These are phyloP conservation scores for Sitobion miscanthi DNA, from an alignment of 1,140 invertebrate genomes.

Conservation along the genomic window DNA sequence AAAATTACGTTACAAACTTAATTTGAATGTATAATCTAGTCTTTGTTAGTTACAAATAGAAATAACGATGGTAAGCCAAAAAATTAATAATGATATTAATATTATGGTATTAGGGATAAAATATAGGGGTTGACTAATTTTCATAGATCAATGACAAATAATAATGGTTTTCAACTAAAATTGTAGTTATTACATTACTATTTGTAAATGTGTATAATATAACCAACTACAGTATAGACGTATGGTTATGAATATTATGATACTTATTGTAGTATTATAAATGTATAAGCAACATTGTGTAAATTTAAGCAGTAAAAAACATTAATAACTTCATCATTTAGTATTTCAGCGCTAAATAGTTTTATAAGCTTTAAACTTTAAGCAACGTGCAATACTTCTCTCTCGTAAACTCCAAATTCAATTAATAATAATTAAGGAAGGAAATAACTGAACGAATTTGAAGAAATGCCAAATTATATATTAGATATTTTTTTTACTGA, in stretches of 20 bases:
- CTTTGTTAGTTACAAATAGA: background rate
- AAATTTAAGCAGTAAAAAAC: background rate
- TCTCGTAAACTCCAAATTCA: background rate
- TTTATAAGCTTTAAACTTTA: slow-evolving; percentile 2
- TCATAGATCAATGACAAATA: background rate
- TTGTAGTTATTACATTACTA: background rate
- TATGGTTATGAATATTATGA: background rate
- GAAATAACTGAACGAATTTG: background rate
- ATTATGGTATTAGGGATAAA: no score
- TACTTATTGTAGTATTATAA: background rate
- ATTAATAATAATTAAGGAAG: background rate
- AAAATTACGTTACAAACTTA: background rate
- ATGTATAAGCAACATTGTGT: background rate
- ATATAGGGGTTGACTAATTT: background rate
- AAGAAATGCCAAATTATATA: background rate
- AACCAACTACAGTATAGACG: no score
- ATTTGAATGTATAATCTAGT: background rate
- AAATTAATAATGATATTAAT: background rate
- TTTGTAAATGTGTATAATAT: background rate
- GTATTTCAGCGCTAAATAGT: background rate
- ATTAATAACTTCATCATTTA: background rate
- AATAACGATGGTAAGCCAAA: background rate
- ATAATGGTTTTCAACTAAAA: background rate
- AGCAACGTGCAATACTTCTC: background rate
- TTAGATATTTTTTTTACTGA: background rate